Evolutionary conservation across 2,888 invertebrate genomes (phyloP).

Genomic region (Ctenicera cuprea): DNA sequence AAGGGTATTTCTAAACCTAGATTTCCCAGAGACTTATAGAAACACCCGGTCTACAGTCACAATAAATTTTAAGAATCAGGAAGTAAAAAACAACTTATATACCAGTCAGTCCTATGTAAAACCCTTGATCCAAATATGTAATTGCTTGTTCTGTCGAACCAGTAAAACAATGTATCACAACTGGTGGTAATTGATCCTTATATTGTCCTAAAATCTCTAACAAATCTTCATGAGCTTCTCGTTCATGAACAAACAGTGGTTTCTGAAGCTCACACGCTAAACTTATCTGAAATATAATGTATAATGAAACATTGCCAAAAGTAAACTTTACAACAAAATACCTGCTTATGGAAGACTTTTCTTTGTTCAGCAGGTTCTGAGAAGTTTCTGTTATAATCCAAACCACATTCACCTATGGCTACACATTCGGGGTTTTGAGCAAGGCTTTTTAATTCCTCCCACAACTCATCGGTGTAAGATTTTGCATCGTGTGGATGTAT

Average conservation of each 20-base stretch:
- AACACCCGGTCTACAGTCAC: no score
- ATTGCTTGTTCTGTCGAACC: conserved; percentile 90
- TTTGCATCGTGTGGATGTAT: conserved; percentile 96
- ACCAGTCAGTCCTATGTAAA: conserved; percentile 90
- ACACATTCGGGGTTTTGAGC: conserved; percentile 92
- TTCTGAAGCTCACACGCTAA: conserved; percentile 91
- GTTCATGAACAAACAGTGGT: conserved; percentile 93
- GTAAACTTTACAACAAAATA: conserved; percentile 63
- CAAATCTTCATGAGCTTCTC: conserved; percentile 92
- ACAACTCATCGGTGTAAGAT: conserved; percentile 85
- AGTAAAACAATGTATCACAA: conserved; percentile 94
- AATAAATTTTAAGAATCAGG: no score
- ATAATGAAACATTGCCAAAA: not conserved
- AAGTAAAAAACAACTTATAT: conserved; percentile 49
- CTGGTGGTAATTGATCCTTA: conserved; percentile 79
- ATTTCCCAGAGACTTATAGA: no score
- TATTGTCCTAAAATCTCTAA: conserved; percentile 81
- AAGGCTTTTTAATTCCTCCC: conserved; percentile 86
- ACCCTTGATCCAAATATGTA: conserved; percentile 88
- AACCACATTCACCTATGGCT: conserved; percentile 94
- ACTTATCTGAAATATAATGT: conserved; percentile 77
- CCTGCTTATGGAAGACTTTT: conserved; percentile 91
- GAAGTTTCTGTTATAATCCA: conserved; percentile 96
- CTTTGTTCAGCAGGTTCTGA: conserved; percentile 92
- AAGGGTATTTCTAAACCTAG: no score